Percentiles rank a stretch among this genome's conserved stretches.
Evolutionary conservation across 2,888 invertebrate genomes (phyloP).

Genomic region (Eupsilia transversa): DNA sequence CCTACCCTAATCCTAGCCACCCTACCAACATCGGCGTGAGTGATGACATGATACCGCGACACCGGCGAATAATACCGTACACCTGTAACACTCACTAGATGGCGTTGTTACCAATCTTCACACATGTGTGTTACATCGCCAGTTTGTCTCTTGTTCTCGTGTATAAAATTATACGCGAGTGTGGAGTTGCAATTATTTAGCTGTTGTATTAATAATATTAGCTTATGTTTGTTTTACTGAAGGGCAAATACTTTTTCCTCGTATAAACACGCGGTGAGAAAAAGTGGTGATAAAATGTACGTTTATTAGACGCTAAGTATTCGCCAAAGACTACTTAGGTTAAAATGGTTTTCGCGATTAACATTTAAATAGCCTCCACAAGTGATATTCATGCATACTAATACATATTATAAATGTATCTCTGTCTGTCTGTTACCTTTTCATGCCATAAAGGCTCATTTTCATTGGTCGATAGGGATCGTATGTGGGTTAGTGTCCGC

Average conservation of each 20-base stretch:
- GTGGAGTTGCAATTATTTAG: conserved; percentile 42
- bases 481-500: too few relatives aligned
- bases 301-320: neutral
- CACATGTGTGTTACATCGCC: conserved; percentile 7
- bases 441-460: too few relatives aligned
- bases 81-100: conserved; percentile 56
- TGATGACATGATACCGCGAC: conserved; percentile 76
- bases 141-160: conserved; percentile 3
- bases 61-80: conserved; percentile 67
- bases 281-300: neutral
- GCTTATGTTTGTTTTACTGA: conserved; percentile 14
- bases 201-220: conserved; percentile 28
- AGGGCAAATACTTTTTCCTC: neutral
- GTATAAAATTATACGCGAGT: conserved; percentile 18
- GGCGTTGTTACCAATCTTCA: conserved; percentile 41
- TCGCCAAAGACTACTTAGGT: neutral
- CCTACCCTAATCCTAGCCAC: conserved; percentile 35
- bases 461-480: too few relatives aligned
- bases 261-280: neutral
- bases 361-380: too few relatives aligned
- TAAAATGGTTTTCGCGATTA: too few relatives aligned
- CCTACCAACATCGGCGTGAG: conserved; percentile 64
- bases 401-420: too few relatives aligned
- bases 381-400: too few relatives aligned
- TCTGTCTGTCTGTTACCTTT: too few relatives aligned